Evolutionary conservation across 1,140 invertebrate species (phyloP), one percentile per base, ranked within the genome.

Genomic region (Drosophila ercepeae): DNA sequence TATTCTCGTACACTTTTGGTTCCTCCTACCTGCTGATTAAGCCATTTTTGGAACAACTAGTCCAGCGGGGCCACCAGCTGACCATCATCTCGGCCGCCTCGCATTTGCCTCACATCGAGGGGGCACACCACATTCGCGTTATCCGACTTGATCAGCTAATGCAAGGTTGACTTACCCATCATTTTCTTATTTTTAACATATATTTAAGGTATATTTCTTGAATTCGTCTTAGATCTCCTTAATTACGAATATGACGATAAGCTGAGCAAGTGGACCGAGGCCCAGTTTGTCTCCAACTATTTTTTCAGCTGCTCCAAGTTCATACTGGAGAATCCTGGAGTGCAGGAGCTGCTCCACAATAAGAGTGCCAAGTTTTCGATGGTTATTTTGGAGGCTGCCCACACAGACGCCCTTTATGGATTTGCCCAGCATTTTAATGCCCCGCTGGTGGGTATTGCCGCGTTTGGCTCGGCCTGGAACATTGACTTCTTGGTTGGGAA

Each of bases 391-490:
- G 84, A 89, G 53, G 61, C 79, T 2, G 61, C 83, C 0, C 59
- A 73, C 4, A 68, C 64, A 4, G 90, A 91, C 23, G 83, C 90
- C 0, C 34, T 90, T 0, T 74, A 76, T 11, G 90, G 90, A 9
- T 73, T 91, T 54, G 78, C 67, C 0, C 45, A 77, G 36, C 55
- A 75, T 48, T 91, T 68, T 9, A 84, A 90, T 45, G 81, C 89
- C 1, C 54, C 72, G 0, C 27, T 91, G 19, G 79, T 91, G 18
- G 88, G 81, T 0, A 27, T 91, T 8, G 64, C 83, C 1, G 61
- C 84, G 3, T 83, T 36, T 23, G 90, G 75, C 1, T 49, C 72
- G 0, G 45, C 72, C 0, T 88, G 82, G 82, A 88, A 82, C n/a
- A 81, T 88, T 13, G 82, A 88, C 11, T 78, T 68, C 11, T 29